Evolutionary conservation across 2,797 vertebrate genomes (phyloP).

Genomic region (Myotis daubentonii): DNA sequence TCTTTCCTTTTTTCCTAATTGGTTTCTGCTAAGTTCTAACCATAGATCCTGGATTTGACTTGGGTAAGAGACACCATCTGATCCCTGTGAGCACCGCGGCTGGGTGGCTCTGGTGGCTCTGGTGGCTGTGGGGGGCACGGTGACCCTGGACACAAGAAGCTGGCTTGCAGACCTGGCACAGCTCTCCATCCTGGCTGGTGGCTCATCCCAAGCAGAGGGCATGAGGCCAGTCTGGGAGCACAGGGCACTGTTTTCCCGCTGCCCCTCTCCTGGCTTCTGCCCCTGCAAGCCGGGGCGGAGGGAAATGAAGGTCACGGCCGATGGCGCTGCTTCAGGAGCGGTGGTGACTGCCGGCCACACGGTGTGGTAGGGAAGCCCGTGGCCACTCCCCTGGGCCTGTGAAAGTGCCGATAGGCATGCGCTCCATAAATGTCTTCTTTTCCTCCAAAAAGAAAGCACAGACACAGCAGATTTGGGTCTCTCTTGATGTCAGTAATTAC

Average conservation of each 20-base stretch:
- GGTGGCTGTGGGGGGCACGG: background rate
- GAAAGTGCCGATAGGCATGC: background rate
- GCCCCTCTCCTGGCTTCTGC: background rate
- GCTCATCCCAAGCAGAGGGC: background rate
- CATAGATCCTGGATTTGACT: background rate
- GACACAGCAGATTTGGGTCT: background rate
- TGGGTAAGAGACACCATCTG: background rate
- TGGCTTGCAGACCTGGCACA: background rate
- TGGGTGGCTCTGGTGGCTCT: too few relatives aligned
- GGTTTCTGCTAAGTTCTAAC: background rate
- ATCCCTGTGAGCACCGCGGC: accelerated
- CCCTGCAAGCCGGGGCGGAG: accelerated
- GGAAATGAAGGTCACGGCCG: too few relatives aligned
- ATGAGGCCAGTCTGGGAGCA: background rate
- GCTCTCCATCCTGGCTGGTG: background rate
- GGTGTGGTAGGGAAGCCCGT: background rate
- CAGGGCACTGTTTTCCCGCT: background rate
- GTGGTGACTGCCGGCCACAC: background rate
- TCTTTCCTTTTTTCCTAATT: background rate
- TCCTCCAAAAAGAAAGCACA: background rate
- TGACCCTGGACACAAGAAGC: background rate
- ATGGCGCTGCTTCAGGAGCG: background rate
- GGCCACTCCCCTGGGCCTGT: background rate
- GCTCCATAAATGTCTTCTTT: background rate
- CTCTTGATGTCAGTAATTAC: background rate